Evolutionary conservation across 2,888 invertebrate genomes (phyloP).

Genomic region (Coleophora deauratella): DNA sequence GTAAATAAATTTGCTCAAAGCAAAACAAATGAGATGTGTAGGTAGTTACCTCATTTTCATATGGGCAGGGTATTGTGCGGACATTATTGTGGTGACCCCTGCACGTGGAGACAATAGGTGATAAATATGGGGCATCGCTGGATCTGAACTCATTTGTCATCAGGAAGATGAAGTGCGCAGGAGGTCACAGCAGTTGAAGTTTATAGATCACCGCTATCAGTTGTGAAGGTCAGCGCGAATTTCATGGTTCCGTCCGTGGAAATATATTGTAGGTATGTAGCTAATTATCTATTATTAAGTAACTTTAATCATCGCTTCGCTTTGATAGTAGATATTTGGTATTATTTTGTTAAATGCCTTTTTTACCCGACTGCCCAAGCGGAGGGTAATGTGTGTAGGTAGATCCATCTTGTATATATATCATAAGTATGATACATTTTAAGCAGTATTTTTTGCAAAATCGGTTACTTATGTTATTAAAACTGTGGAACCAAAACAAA

Average conservation of each 20-base stretch:
- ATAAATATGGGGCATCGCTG: constrained; percentile 26
- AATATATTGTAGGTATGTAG: too few species aligned
- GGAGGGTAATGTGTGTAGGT: not conserved
- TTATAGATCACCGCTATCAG: not conserved
- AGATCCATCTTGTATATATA: too few species aligned
- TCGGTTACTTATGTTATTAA: too few species aligned
- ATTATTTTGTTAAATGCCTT: too few species aligned
- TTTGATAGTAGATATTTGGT: too few species aligned
- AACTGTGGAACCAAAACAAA: too few species aligned
- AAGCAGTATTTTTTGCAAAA: too few species aligned
- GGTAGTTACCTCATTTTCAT: constrained; percentile 15
- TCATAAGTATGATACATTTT: too few species aligned
- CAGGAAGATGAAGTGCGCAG: constrained; percentile 23
- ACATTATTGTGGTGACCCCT: constrained; percentile 22
- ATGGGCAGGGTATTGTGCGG: constrained; percentile 18
- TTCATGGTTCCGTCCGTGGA: not conserved
- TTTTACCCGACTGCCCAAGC: too few species aligned
- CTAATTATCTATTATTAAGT: too few species aligned
- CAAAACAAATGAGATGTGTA: constrained; percentile 26
- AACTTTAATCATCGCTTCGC: too few species aligned
- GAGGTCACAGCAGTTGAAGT: constrained; percentile 21
- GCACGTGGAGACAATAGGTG: constrained; percentile 17
- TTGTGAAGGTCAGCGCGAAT: not conserved
- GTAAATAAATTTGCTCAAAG: constrained; percentile 33
- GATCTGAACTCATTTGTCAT: constrained; percentile 32